Evolutionary conservation across 1,140 invertebrate species (phyloP), one percentile per base, ranked within the genome.

Genomic region (Sycophaga agraensis): DNA sequence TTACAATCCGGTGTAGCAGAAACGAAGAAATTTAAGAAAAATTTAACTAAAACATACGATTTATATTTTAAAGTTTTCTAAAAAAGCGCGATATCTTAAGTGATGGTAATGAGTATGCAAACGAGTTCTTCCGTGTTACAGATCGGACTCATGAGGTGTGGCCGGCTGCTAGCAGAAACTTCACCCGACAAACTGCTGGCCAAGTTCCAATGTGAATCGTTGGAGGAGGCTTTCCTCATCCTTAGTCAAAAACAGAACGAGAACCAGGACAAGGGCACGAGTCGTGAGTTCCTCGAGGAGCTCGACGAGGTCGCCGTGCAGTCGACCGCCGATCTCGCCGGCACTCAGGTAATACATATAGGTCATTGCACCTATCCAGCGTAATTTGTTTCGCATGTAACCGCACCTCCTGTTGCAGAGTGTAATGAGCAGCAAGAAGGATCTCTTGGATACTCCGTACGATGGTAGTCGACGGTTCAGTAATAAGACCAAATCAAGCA

Each of bases 71-170:
- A 42, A 7, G 31, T 51, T 34, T 37, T 16, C n/a, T n/a, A n/a
- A n/a, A n/a, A n/a, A n/a, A n/a, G n/a, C n/a, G n/a, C n/a, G n/a
- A n/a, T n/a, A n/a, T n/a, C n/a, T n/a, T n/a, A n/a, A n/a, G n/a
- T n/a, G n/a, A n/a, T n/a, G n/a, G n/a, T n/a, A n/a, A n/a, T n/a
- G n/a, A n/a, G n/a, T n/a, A n/a, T n/a, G n/a, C n/a, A n/a, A n/a
- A n/a, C n/a, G 11, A 31, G 11, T 31, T 11, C 11, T 61, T 28
- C 48, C 12, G 42, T 35, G 51, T 60, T 66, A 62, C 17, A 94
- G 92, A 92, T 97, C 71, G 94, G 94, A 26, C 81, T 97, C 12
- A 89, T 98, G 86, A 85, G 95, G 70, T 87, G 87, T 67, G 95
- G 96, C 0, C 84, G 88, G 50, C 81, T 97, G 2, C 73, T 97